Base-by-base conservation (phyloP, 2,113 vertebrate genomes). In the Nesoenas mayeri region DNA sequence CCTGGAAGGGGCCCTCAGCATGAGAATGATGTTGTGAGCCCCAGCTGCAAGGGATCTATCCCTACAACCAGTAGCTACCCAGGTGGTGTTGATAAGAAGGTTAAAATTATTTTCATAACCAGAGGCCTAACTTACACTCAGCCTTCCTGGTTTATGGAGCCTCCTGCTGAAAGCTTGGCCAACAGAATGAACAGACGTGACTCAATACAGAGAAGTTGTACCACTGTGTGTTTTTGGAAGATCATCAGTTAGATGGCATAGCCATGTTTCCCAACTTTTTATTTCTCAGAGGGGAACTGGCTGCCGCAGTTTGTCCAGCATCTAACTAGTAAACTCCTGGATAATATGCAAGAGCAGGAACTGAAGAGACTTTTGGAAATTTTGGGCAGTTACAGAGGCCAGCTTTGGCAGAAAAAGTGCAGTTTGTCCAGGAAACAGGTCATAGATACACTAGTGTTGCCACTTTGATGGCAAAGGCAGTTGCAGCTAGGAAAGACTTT, bases 1-100 rank as follows among this genome's bases (percentile, higher is more conserved):
- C 21, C 26, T 36, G 31, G 29, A 18, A n/a, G 24, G n/a, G 44
- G 2, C 4, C 12, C 20, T 58, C 48, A 72, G 29, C 15, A 58
- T 0, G 1, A 79, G 28, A 80, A 36, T 5, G 4, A 31, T 18
- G 2, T 10, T 28, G 5, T 38, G 26, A 88, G 4, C 5, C 42
- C 51, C 42, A 51, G 15, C 22, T 75, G 38, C 48, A 71, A 71
- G 51, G 6, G 42, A 67, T 47, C 40, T 67, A 25, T 25, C 36
- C 60, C 9, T 62, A 48, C 19, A 69, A 15, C 24, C 70, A 85
- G 57, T 24, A 88, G 66, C 51, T 72, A 50, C 13, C 53, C 21
- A 57, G 36, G 38, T 36, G 32, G 4, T 29, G 26, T 17, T 51
- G 22, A 64, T 40, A 69, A 71, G 57, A 67, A 61, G 32, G 36